These are phyloP conservation scores for Eretmochelys imbricata DNA, from an alignment of 2,113 vertebrate species.

Conservation along the genomic window DNA sequence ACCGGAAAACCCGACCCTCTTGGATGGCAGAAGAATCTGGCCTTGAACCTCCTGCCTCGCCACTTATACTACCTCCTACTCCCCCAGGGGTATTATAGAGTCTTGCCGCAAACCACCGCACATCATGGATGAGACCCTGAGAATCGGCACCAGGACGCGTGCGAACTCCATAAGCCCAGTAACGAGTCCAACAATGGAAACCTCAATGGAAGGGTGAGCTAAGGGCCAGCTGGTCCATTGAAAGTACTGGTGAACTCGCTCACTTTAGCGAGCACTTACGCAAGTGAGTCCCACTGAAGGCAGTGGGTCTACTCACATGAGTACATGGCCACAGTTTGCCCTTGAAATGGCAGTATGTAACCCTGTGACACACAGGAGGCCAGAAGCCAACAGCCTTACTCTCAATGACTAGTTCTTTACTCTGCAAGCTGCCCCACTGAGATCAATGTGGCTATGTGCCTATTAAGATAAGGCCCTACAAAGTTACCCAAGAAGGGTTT, in stretches of 20 bases:
- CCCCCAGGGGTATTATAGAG: too few relatives aligned
- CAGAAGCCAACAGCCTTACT: background rate
- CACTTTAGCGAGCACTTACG: background rate
- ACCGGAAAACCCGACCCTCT: background rate
- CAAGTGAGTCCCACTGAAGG: background rate
- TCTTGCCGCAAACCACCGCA: background rate
- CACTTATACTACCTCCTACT: background rate
- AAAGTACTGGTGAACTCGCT: background rate
- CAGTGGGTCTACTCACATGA: background rate
- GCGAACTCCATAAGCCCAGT: background rate
- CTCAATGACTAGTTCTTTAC: background rate
- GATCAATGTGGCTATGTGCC: fast-evolving
- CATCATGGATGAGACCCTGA: background rate
- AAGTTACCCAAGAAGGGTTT: background rate
- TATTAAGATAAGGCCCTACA: background rate
- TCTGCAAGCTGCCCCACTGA: background rate
- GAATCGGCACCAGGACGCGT: too few relatives aligned
- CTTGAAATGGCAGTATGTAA: background rate
- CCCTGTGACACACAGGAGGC: fast-evolving
- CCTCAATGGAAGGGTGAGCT: background rate
- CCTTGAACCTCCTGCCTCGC: background rate
- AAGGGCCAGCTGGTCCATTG: background rate
- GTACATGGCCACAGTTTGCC: background rate
- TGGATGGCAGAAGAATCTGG: background rate
- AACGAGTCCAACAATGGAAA: background rate